Evolutionary conservation across 1,140 invertebrate genomes (phyloP).

Genomic region (Teleopsis dalmanni): DNA sequence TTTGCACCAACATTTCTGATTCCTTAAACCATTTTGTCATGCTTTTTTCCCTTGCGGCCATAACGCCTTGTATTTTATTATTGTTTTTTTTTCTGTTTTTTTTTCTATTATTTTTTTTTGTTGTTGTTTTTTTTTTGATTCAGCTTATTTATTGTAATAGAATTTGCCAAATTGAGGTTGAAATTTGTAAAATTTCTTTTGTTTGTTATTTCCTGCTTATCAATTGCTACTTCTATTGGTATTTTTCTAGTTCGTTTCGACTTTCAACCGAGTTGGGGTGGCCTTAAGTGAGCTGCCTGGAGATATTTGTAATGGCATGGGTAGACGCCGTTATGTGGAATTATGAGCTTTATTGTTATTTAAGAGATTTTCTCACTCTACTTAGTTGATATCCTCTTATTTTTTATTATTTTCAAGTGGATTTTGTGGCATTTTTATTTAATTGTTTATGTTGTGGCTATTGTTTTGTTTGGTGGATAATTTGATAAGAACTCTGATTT

Average conservation of each 20-base stretch:
- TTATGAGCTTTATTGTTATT: slow-evolving; percentile 7
- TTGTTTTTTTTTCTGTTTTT: slow-evolving; percentile 8
- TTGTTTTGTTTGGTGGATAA: no score
- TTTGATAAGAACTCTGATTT: no score
- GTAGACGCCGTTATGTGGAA: neutral
- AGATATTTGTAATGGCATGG: no score
- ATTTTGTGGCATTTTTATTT: slow-evolving; percentile 7
- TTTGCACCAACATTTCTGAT: neutral
- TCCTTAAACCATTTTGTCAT: neutral
- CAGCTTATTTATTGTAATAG: slow-evolving; percentile 34
- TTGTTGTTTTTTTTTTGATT: slow-evolving; percentile 27
- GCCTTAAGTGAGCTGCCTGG: no score
- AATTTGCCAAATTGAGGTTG: slow-evolving; percentile 45
- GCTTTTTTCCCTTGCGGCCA: neutral
- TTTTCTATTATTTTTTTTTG: slow-evolving; percentile 3
- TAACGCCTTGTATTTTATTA: slow-evolving; percentile 1
- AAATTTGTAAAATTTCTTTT: slow-evolving; percentile 21
- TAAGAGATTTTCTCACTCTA: slow-evolving; percentile 4
- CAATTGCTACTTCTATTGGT: slow-evolving; percentile 1
- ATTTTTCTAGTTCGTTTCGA: no score
- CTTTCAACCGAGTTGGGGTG: no score
- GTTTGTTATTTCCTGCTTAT: slow-evolving; percentile 7
- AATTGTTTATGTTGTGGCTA: slow-evolving; percentile 5
- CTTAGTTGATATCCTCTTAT: neutral
- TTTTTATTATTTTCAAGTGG: slow-evolving; percentile 3